phyloP scores from a whole-genome alignment of 1,140 invertebrate species.

The Neelides sp. region DNA sequence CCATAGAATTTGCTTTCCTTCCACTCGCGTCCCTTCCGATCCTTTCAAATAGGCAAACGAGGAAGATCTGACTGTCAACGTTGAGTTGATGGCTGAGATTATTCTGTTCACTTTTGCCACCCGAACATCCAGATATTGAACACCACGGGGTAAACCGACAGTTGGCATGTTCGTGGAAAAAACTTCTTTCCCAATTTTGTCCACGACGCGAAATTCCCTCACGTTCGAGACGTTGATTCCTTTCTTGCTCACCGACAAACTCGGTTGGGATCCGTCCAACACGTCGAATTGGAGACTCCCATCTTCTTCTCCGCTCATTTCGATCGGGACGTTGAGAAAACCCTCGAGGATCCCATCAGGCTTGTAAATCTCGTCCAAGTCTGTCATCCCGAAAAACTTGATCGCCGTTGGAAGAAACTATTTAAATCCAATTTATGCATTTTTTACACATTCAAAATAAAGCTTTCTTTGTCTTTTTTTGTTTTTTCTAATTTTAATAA shows the following conservation, averaged over 20 bases:
- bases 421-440: not conserved
- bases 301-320: slow-evolving; percentile 39
- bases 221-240: slow-evolving; percentile 54
- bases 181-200: slow-evolving; percentile 48
- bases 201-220: slow-evolving; percentile 51
- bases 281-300: slow-evolving; percentile 22
- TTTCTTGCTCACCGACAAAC: slow-evolving; percentile 35
- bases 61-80: slow-evolving; percentile 50
- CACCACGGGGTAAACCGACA: slow-evolving; percentile 52
- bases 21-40: slow-evolving; percentile 42
- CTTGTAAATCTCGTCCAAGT: slow-evolving; percentile 51
- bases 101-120: slow-evolving; percentile 57
- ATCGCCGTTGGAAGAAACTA: slow-evolving; percentile 38
- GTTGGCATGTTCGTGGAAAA: slow-evolving; percentile 62
- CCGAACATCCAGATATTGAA: slow-evolving; percentile 48
- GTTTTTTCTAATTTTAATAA: not conserved
- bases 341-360: slow-evolving; percentile 49
- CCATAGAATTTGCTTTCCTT: slow-evolving; percentile 48
- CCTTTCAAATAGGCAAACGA: slow-evolving; percentile 35
- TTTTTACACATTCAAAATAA: slow-evolving; percentile 1
- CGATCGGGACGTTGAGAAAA: slow-evolving; percentile 57
- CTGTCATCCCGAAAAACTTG: slow-evolving; percentile 66
- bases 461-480: not conserved
- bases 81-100: slow-evolving; percentile 53
- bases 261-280: slow-evolving; percentile 25